phyloP scores from a whole-genome alignment of 2,797 vertebrate species.

The Tamandua tetradactyla region DNA sequence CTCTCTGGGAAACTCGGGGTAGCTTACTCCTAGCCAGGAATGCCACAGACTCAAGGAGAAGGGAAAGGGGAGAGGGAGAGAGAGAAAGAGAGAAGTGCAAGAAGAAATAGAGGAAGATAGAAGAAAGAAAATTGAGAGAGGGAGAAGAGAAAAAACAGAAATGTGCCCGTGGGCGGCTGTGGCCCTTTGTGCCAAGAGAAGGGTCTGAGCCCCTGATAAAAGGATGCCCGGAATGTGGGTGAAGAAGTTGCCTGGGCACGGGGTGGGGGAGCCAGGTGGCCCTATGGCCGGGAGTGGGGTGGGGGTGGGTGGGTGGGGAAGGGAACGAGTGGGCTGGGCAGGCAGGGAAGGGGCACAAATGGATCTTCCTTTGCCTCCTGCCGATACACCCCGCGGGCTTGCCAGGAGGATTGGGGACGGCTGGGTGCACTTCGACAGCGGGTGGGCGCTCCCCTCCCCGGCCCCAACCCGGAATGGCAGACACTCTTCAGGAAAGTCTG shows the following conservation, averaged over 20 bases:
- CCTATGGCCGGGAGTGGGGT: too few species aligned
- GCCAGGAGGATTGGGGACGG: too few species aligned
- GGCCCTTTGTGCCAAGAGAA: neutral
- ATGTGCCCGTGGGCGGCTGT: accelerated
- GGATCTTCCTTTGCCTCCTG: neutral
- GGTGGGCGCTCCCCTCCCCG: neutral
- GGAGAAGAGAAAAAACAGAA: neutral
- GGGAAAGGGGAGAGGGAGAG: neutral
- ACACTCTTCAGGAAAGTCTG: too few species aligned
- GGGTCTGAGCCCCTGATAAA: neutral
- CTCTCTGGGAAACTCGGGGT: neutral
- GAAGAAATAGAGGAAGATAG: neutral
- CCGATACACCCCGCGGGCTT: neutral
- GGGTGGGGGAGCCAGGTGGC: neutral
- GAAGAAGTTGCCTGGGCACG: neutral
- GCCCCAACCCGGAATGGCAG: neutral
- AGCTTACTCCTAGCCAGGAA: neutral
- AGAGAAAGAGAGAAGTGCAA: neutral
- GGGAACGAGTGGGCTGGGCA: neutral
- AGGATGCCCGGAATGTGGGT: too few species aligned
- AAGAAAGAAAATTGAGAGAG: neutral
- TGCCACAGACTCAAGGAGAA: neutral
- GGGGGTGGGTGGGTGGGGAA: too few species aligned
- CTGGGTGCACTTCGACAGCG: too few species aligned
- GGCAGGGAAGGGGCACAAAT: neutral